Evolutionary conservation across 2,797 vertebrate genomes (phyloP).

Genomic region (Fundulus diaphanus): DNA sequence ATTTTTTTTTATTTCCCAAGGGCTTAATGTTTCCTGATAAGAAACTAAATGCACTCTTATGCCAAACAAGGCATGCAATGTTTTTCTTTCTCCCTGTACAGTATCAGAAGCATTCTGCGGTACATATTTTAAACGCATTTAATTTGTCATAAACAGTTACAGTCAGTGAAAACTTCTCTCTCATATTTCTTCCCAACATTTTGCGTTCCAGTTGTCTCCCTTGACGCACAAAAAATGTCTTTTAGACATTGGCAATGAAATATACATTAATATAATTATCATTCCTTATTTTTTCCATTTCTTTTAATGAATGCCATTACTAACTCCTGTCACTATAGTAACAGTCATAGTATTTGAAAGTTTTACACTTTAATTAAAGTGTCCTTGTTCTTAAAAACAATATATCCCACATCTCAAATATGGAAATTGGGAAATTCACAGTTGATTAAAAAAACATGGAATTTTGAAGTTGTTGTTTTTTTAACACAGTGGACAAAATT

Average conservation of each 20-base stretch:
- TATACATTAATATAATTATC: background rate
- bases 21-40: conserved; percentile 43
- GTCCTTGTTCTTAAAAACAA: background rate
- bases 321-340: too few relatives aligned
- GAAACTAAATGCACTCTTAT: conserved; percentile 65
- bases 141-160: conserved; percentile 73
- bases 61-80: conserved; percentile 61
- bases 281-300: background rate
- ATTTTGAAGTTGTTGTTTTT: background rate
- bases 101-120: conserved; percentile 53
- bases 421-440: background rate
- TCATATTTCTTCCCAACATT: conserved; percentile 25
- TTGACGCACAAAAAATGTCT: background rate
- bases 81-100: conserved; percentile 74
- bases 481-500: background rate
- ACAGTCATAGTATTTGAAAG: too few relatives aligned
- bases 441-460: too few relatives aligned
- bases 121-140: conserved; percentile 76
- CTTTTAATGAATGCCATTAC: background rate
- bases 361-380: too few relatives aligned
- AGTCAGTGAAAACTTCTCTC: conserved; percentile 69
- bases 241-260: background rate
- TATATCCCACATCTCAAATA: background rate
- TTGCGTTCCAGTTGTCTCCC: background rate
- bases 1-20: conserved; percentile 33